These are phyloP conservation scores for Formica aserva DNA, from an alignment of 2,888 invertebrate species.

Conservation along the genomic window DNA sequence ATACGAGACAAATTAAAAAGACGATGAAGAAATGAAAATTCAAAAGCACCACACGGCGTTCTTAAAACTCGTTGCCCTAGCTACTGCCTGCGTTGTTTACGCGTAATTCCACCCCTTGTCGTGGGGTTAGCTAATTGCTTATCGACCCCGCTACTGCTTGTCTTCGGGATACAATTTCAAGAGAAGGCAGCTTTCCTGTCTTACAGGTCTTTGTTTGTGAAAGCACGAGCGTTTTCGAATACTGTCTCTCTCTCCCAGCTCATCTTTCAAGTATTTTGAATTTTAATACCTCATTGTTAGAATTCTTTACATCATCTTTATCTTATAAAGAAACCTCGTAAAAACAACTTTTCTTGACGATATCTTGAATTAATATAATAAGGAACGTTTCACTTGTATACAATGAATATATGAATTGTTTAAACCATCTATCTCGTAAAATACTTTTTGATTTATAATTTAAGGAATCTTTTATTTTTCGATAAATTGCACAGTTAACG, in stretches of 20 bases:
- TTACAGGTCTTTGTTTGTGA: slow-evolving; percentile 18
- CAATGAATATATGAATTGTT: slow-evolving; percentile 8
- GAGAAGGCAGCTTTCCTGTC: slow-evolving; percentile 18
- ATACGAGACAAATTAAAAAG: slow-evolving; percentile 65
- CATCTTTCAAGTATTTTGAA: slow-evolving; percentile 42
- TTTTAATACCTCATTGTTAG: slow-evolving; percentile 57
- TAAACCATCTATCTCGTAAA: neutral
- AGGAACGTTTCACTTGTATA: neutral
- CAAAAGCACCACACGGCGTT: slow-evolving; percentile 56
- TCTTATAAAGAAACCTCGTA: neutral
- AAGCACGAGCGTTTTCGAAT: slow-evolving; percentile 50
- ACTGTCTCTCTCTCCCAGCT: slow-evolving; percentile 21
- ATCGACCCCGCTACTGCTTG: slow-evolving; percentile 66
- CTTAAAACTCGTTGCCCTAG: slow-evolving; percentile 71
- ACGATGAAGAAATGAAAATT: slow-evolving; percentile 62
- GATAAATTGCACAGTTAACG: neutral
- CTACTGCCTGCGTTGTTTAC: slow-evolving; percentile 69
- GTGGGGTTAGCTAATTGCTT: slow-evolving; percentile 73
- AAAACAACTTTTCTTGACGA: slow-evolving; percentile 42
- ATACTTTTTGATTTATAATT: neutral
- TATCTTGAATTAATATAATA: slow-evolving; percentile 59
- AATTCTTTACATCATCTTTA: slow-evolving; percentile 15
- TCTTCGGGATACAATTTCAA: slow-evolving; percentile 67
- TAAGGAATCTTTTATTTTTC: neutral
- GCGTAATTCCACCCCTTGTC: slow-evolving; percentile 72